Evolutionary conservation across 2,797 vertebrate genomes (phyloP), one percentile per base, ranked within the genome.

Genomic region (Craterocephalus amniculus): DNA sequence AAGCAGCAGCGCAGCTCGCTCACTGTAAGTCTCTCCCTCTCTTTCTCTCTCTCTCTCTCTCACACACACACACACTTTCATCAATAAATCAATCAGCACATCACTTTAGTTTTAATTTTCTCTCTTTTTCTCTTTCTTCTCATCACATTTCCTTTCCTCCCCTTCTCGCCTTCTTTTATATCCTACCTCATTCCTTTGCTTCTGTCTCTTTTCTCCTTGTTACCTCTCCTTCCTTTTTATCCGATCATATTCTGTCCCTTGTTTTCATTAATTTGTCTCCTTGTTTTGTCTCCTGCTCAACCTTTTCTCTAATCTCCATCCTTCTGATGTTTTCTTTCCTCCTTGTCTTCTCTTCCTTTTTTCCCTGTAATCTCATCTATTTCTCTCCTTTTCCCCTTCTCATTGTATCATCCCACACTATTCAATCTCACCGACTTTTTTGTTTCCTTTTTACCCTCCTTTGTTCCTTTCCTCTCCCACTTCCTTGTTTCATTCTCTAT

Each of bases 1-100:
- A 98, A 99, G 89, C 95, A 96, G 78, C 97, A 97, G 81, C 93
- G 96, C 60, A 93, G 93, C 88, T 91, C 95, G 13, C 94, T 92
- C 86, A 92, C 95, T 79, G 93, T 99, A 89, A 95, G 85, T 83
- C 0, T 76, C 52, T 35, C 48, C 60, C 40, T 60, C 3, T 18
- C 24, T 63, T 2, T 49, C 11, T 24, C 38, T 18, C 14, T 40
- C 38, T 76, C 43, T 35, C 40, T 59, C 40, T 65, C 6, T 24
- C 32, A 32, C 34, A 10, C 34, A 34, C 8, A n/a, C n/a, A n/a
- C n/a, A n/a, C n/a, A n/a, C n/a, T n/a, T n/a, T n/a, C n/a, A 55
- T 54, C 49, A 54, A 26, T 52, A 27, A 12, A 20, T 36, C 4
- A 20, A 18, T 64, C 4, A 20, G 18, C 27, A 29, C 9, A 43